Evolutionary conservation across 1,140 invertebrate genomes (phyloP).

Genomic region (Drosophila orena): DNA sequence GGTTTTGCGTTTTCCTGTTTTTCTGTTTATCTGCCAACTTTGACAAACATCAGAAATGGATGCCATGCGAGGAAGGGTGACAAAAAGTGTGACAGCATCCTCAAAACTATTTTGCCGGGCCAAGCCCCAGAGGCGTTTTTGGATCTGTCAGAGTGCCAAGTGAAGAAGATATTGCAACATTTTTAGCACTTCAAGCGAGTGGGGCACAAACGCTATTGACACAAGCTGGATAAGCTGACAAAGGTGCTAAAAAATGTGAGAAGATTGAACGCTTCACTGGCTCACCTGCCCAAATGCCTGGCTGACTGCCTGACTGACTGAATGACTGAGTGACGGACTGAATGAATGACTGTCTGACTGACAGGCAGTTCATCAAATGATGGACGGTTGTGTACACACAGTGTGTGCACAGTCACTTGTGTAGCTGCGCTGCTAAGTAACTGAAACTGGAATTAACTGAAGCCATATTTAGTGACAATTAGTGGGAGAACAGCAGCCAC

Average conservation of each 20-base stretch:
- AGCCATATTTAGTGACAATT: conserved; percentile 66
- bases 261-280: conserved; percentile 45
- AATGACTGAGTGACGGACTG: conserved; percentile 11
- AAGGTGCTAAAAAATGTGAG: conserved; percentile 59
- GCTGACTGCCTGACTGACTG: conserved; percentile 12
- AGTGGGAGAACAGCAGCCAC: conserved; percentile 28
- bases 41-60: conserved; percentile 21
- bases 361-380: conserved; percentile 48
- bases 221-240: conserved; percentile 47
- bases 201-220: conserved; percentile 49
- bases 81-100: conserved; percentile 44
- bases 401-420: background rate
- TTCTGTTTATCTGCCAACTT: conserved; percentile 42
- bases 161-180: conserved; percentile 46
- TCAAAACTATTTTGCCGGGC: conserved; percentile 38
- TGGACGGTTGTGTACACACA: conserved; percentile 32
- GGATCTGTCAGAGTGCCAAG: conserved; percentile 31
- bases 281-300: conserved; percentile 31
- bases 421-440: conserved; percentile 28
- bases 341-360: conserved; percentile 40
- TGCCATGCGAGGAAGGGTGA: conserved; percentile 11
- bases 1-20: background rate
- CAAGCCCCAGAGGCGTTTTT: conserved; percentile 28
- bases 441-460: conserved; percentile 55
- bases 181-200: conserved; percentile 30